Evolutionary conservation across 2,888 invertebrate genomes (phyloP).

Genomic region (Rhingia rostrata): DNA sequence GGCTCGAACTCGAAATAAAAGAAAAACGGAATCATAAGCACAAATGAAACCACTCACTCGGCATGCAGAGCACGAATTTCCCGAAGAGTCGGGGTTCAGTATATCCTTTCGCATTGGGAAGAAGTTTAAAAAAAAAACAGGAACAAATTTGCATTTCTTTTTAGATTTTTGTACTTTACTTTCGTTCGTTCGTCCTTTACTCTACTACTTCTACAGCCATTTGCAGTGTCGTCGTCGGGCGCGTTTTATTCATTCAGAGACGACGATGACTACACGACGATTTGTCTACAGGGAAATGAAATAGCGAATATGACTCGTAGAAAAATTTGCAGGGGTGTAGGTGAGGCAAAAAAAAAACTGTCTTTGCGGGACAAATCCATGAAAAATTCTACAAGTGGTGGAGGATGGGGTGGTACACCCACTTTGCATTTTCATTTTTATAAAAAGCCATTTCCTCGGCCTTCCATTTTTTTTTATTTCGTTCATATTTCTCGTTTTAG

Average conservation of each 20-base stretch:
- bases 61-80: slow-evolving; percentile 61
- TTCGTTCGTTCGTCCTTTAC: slow-evolving; percentile 17
- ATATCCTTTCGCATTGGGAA: slow-evolving; percentile 38
- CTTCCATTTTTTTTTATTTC: slow-evolving; percentile 31
- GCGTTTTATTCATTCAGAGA: slow-evolving; percentile 37
- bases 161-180: not conserved
- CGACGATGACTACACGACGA: slow-evolving; percentile 41
- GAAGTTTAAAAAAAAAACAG: slow-evolving; percentile 55
- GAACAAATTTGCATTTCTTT: slow-evolving; percentile 58
- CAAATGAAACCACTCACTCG: slow-evolving; percentile 65
- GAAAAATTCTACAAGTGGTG: slow-evolving; percentile 64
- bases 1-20: slow-evolving; percentile 29
- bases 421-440: slow-evolving; percentile 66
- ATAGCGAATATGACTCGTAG: not conserved
- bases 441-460: slow-evolving; percentile 57
- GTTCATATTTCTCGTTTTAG: slow-evolving; percentile 55
- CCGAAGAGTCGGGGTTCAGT: not conserved
- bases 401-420: slow-evolving; percentile 39
- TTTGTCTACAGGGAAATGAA: slow-evolving; percentile 39
- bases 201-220: slow-evolving; percentile 17
- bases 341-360: slow-evolving; percentile 3
- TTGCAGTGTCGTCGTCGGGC: not conserved
- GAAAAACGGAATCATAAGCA: slow-evolving; percentile 56
- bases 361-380: slow-evolving; percentile 49
- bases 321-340: not conserved